Evolutionary conservation across 35 echinoderm and acorn worm genomes (phyloP).

Genomic region (Anneissia japonica): DNA sequence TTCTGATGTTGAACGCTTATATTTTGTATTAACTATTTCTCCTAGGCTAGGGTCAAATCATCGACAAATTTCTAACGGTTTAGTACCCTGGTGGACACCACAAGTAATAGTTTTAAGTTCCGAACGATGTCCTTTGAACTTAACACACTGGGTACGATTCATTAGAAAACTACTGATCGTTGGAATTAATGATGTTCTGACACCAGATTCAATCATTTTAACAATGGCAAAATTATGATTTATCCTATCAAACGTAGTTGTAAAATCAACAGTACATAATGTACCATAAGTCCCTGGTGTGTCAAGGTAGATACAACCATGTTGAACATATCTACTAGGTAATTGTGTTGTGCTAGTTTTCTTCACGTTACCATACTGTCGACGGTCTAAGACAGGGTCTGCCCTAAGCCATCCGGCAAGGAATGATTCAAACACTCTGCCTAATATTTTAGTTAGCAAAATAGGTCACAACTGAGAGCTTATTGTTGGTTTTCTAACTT

Average conservation of each 20-base stretch:
- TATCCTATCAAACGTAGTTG: slow-evolving; percentile 1
- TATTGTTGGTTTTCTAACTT: neutral
- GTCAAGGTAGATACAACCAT: slow-evolving; percentile 1
- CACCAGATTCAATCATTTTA: neutral
- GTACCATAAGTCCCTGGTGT: neutral
- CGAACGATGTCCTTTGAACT: neutral
- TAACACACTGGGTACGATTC: slow-evolving; percentile 8
- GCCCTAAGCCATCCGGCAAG: neutral
- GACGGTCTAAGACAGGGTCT: neutral
- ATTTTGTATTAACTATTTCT: neutral
- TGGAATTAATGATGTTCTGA: neutral
- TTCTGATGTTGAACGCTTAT: neutral
- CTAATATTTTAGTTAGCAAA: neutral
- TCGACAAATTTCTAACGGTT: slow-evolving; percentile 11
- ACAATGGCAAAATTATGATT: neutral
- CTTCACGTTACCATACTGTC: neutral
- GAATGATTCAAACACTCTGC: slow-evolving; percentile 14
- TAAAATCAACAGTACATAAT: neutral
- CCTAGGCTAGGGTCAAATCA: slow-evolving; percentile 1
- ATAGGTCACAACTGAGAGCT: neutral
- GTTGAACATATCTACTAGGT: neutral
- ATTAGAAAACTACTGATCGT: slow-evolving; percentile 7
- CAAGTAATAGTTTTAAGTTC: slow-evolving; percentile 9
- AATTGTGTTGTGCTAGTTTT: neutral
- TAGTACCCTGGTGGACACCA: neutral